Evolutionary conservation across 2,888 invertebrate species (phyloP).

Genomic region (Leptopilina myrica): DNA sequence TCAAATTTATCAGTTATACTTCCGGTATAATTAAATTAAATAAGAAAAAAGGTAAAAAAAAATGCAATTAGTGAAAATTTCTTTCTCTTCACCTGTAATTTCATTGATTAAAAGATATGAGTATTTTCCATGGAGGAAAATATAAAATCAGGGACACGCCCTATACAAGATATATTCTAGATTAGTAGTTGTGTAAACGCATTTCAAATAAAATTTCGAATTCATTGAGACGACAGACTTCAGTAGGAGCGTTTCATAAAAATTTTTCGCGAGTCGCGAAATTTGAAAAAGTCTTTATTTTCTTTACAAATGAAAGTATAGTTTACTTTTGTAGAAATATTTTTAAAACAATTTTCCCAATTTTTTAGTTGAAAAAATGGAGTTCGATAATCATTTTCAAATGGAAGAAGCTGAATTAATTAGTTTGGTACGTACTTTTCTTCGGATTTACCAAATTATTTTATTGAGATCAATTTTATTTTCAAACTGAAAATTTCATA

Average conservation of each 20-base stretch:
- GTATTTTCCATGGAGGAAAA: background rate
- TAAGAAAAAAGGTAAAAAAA: background rate
- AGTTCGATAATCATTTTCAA: background rate
- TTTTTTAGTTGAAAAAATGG: background rate
- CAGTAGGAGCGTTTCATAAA: background rate
- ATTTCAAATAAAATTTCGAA: background rate
- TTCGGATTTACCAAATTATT: background rate
- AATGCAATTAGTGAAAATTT: background rate
- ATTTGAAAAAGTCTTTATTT: background rate
- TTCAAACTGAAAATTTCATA: no score
- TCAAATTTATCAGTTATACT: no score
- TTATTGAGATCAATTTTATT: no score
- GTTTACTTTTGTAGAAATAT: background rate
- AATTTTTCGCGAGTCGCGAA: background rate
- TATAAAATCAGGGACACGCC: slow-evolving; percentile 15
- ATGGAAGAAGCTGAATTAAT: background rate
- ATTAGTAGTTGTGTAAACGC: background rate
- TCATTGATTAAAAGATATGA: slow-evolving; percentile 3
- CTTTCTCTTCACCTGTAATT: background rate
- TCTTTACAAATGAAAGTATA: no score
- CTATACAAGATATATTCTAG: background rate
- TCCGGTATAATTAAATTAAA: background rate
- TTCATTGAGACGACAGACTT: background rate
- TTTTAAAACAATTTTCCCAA: background rate
- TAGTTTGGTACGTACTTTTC: background rate